Evolutionary conservation across 2,888 invertebrate genomes (phyloP).

Genomic region (Macrophya alboannulata): DNA sequence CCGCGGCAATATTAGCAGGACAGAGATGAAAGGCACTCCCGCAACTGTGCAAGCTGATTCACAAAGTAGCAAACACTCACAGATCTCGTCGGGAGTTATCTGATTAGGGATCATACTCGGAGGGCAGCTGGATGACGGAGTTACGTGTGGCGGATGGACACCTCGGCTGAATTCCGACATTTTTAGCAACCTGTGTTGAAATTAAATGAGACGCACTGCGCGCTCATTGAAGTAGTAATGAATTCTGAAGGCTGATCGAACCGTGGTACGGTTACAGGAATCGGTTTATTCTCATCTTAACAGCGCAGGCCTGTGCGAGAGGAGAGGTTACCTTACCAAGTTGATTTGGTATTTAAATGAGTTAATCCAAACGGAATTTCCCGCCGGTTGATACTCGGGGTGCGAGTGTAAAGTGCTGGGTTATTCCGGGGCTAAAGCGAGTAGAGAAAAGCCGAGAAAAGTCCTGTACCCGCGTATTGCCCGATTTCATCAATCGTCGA

Average conservation of each 20-base stretch:
- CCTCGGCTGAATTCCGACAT: neutral
- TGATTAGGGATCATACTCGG: neutral
- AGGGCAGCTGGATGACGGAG: neutral
- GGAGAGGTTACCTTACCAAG: slow-evolving; percentile 4
- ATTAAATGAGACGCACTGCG: slow-evolving; percentile 13
- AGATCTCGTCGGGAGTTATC: neutral
- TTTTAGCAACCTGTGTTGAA: neutral
- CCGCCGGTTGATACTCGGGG: slow-evolving; percentile 5
- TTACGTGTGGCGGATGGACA: neutral
- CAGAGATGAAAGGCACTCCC: slow-evolving; percentile 29
- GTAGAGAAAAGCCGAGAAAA: neutral
- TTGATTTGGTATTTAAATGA: slow-evolving; percentile 55
- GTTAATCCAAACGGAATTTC: slow-evolving; percentile 51
- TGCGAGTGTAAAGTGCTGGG: slow-evolving; percentile 26
- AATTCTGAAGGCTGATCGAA: slow-evolving; percentile 42
- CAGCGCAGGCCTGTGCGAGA: neutral
- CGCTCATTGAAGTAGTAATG: slow-evolving; percentile 13
- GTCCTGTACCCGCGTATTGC: neutral
- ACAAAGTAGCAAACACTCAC: slow-evolving; percentile 33
- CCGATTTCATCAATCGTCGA: slow-evolving; percentile 32
- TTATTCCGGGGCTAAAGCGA: neutral
- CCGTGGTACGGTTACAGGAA: neutral
- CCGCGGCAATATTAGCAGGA: slow-evolving; percentile 5
- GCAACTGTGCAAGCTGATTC: slow-evolving; percentile 38
- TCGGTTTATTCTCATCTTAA: slow-evolving; percentile 15